Evolutionary conservation across 1,140 invertebrate genomes (phyloP), one percentile per base, ranked within the genome.

Genomic region (Druon quercuslanigerum): DNA sequence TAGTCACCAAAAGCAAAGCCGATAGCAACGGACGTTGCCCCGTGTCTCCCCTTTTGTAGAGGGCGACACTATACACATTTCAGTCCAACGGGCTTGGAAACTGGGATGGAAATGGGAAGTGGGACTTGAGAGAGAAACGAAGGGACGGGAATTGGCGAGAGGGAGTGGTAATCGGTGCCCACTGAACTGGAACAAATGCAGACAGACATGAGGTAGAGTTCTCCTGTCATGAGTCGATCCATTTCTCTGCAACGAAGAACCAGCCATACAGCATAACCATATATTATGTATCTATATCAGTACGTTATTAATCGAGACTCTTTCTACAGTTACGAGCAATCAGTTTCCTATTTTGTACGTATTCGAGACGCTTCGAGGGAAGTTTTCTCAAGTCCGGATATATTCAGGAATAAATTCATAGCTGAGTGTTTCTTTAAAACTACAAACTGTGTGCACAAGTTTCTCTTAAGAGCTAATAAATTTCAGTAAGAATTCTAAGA

Each of bases 161-260:
- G 80, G 72, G 72, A 71, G 72, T 75, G 84, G 87, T 88, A 87
- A 88, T 88, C 86, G 87, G 83, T 83, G 75, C 78, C 81, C 87
- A 87, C 78, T 87, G 86, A 87, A 87, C 84, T 87, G 87, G 86
- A 88, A 88, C 86, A 88, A 88, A 88, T 85, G 82, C 82, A 85
- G 83, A 87, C 83, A 86, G 87, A 88, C 87, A 80, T 79, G 84
- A 83, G 83, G 78, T 83, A 75, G 85, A 81, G 78, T 79, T 73
- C 78, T 82, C 60, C 60, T 66, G 60, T 66, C 60, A 66, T 66
- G 60, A 66, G 60, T 66, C 25, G 25, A 66, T 66, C 20, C 25
- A 66, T 66, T 66, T 66, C 60, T 40, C 33, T 25, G 25, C 60
- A 66, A 66, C 33, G 33, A 66, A 66, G 60, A 66, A 66, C 60